Conservation (phyloP, 2,113 vertebrate genomes). For the Pteropus alecto region DNA sequence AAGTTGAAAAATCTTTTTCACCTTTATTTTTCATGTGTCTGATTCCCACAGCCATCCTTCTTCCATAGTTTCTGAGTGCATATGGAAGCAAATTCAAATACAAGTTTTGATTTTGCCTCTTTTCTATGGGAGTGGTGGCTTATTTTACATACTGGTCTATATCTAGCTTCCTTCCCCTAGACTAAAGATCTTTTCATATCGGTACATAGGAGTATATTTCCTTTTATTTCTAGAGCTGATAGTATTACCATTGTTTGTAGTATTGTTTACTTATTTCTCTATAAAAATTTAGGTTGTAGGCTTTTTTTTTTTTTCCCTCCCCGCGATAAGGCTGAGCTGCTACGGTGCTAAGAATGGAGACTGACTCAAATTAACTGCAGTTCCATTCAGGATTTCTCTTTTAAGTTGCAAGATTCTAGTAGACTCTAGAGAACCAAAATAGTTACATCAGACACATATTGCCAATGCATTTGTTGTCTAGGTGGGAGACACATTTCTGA, state of each 20-base stretch:
- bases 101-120: neutral
- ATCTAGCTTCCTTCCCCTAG: neutral
- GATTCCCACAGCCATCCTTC: neutral
- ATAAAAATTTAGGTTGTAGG: neutral
- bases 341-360: neutral
- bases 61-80: neutral
- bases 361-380: neutral
- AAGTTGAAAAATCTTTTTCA: neutral
- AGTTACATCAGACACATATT: neutral
- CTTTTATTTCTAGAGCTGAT: neutral
- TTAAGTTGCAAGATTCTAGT: neutral
- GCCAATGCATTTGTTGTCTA: neutral
- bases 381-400: neutral
- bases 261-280: neutral
- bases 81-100: neutral
- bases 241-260: neutral
- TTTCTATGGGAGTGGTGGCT: neutral
- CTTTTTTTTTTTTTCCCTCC: neutral
- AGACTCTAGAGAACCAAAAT: neutral
- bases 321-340: neutral
- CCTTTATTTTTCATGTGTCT: neutral
- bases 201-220: neutral
- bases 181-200: neutral
- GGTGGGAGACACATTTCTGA: neutral
- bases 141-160: neutral